Evolutionary conservation across 2,113 vertebrate species (phyloP).

Genomic region (Semnornis frantzii): DNA sequence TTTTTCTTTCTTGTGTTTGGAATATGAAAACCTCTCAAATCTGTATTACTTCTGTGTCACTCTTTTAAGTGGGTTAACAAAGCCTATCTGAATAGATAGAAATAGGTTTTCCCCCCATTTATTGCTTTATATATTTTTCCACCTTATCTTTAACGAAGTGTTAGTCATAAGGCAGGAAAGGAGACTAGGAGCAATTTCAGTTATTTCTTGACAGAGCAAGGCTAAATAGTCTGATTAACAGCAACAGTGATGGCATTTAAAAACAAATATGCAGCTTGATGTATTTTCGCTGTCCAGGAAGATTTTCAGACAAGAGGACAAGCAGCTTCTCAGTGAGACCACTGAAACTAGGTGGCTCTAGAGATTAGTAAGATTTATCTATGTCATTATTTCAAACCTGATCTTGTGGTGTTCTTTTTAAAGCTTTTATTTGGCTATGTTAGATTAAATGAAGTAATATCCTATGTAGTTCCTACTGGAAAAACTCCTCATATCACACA

Average conservation of each 20-base stretch:
- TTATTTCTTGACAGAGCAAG: background rate
- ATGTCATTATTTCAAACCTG: constrained; percentile 9
- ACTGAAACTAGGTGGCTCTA: constrained; percentile 10
- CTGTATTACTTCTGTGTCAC: background rate
- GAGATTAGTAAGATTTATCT: background rate
- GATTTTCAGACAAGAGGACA: background rate
- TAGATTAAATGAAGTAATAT: background rate
- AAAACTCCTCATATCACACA: background rate
- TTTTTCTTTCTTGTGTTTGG: background rate
- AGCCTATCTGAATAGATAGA: background rate
- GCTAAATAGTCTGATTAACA: background rate
- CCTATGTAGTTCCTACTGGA: background rate
- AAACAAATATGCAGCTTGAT: background rate
- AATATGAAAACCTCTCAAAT: background rate
- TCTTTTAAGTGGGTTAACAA: background rate
- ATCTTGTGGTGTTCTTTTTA: background rate
- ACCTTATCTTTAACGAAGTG: background rate
- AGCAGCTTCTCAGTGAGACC: background rate
- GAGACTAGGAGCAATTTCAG: background rate
- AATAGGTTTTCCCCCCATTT: background rate
- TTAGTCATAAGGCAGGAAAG: background rate
- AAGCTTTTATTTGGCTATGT: background rate
- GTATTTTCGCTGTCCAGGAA: background rate
- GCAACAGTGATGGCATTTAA: background rate
- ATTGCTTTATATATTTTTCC: background rate